Conservation (phyloP, 2,888 invertebrate genomes). For the Drosophila gaucha region DNA sequence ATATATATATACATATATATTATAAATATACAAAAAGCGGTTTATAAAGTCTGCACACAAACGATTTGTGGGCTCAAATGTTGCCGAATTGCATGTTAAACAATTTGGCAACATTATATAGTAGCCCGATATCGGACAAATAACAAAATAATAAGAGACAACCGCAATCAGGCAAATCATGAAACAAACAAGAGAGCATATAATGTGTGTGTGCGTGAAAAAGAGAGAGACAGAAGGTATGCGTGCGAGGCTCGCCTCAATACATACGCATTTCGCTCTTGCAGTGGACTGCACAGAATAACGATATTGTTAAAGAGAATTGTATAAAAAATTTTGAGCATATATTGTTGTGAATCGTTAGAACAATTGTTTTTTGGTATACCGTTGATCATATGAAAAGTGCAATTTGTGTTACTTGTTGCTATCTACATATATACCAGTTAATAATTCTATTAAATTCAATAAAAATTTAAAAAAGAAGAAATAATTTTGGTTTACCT, state of each 20-base stretch:
- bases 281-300: conserved; percentile 44
- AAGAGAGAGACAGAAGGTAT: conserved; percentile 4
- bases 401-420: conserved; percentile 73
- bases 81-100: conserved; percentile 9
- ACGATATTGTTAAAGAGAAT: conserved; percentile 50
- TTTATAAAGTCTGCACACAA: conserved; percentile 39
- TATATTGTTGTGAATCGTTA: conserved; percentile 74
- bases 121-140: conserved; percentile 15
- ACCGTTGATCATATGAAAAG: conserved; percentile 46
- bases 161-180: conserved; percentile 51
- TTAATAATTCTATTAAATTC: conserved; percentile 73
- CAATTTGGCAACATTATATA: conserved; percentile 23
- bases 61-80: conserved; percentile 12
- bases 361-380: conserved; percentile 73
- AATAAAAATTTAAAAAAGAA: conserved; percentile 54
- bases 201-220: conserved; percentile 11
- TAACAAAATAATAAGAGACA: conserved; percentile 9
- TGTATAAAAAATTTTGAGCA: conserved; percentile 51
- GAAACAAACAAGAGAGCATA: conserved; percentile 27
- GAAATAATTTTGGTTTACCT: conserved; percentile 9
- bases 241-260: conserved; percentile 7
- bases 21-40: conserved; percentile 40
- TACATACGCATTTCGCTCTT: conserved; percentile 35
- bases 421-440: conserved; percentile 75
- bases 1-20: conserved; percentile 34